These are phyloP conservation scores for Aphis gossypii DNA, from an alignment of 1,140 invertebrate genomes.

Conservation along the genomic window DNA sequence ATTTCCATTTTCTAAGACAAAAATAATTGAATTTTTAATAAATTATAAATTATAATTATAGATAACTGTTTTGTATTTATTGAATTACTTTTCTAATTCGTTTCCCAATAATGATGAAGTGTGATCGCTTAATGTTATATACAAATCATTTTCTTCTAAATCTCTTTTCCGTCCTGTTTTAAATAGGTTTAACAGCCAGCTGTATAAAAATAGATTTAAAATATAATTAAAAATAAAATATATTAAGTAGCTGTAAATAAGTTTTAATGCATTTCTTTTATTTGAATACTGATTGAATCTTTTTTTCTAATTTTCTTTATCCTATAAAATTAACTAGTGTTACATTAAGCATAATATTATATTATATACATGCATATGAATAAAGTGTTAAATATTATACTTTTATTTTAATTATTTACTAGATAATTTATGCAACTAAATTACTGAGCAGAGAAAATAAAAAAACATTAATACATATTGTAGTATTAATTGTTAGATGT, in stretches of 20 bases:
- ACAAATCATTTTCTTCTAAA: slow-evolving; percentile 75
- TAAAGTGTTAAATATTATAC: too few species aligned
- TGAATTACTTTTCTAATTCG: slow-evolving; percentile 64
- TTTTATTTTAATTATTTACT: too few species aligned
- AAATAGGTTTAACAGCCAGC: slow-evolving; percentile 74
- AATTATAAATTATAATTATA: background rate
- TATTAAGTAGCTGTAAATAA: background rate
- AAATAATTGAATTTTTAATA: background rate
- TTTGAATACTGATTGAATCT: background rate
- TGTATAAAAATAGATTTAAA: slow-evolving; percentile 61
- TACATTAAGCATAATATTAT: too few species aligned
- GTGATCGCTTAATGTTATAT: slow-evolving; percentile 72
- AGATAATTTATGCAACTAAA: too few species aligned
- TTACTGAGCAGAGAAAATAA: too few species aligned
- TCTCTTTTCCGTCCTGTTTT: slow-evolving; percentile 73
- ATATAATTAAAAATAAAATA: background rate
- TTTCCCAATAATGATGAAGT: slow-evolving; percentile 69
- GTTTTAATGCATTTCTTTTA: background rate
- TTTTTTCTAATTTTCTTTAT: background rate
- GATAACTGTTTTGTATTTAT: background rate
- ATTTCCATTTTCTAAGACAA: slow-evolving; percentile 60
- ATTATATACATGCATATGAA: too few species aligned
- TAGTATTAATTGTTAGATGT: background rate
- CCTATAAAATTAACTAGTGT: too few species aligned
- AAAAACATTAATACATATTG: too few species aligned